Evolutionary conservation across 2,888 invertebrate genomes (phyloP).

Genomic region (Camponotus fellah): DNA sequence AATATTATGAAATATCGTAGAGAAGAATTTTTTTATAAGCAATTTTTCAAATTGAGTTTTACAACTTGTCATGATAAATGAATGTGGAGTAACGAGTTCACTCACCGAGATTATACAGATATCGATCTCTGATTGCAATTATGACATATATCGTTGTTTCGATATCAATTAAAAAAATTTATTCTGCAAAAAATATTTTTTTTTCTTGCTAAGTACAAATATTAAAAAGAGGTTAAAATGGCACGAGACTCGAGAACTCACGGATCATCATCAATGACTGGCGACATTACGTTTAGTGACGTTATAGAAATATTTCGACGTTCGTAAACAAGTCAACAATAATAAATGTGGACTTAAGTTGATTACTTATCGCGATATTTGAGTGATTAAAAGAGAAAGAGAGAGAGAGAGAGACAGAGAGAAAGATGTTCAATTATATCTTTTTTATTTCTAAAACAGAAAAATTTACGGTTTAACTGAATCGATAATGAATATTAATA

Average conservation of each 20-base stretch:
- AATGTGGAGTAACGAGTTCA: neutral
- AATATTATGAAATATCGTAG: neutral
- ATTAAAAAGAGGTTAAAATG: neutral
- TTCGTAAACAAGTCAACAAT: neutral
- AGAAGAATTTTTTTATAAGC: neutral
- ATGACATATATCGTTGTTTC: neutral
- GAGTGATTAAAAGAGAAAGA: neutral
- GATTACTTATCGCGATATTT: neutral
- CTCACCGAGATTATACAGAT: neutral
- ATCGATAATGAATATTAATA: no score
- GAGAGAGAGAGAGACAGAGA: no score
- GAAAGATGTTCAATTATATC: neutral
- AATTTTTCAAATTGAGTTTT: neutral
- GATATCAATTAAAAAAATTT: neutral
- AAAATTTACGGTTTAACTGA: neutral
- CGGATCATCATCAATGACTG: neutral
- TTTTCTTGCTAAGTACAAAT: neutral
- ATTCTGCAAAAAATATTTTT: neutral
- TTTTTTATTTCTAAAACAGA: neutral
- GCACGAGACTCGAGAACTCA: neutral
- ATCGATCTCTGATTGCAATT: conserved; percentile 10
- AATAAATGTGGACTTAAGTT: neutral
- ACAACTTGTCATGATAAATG: neutral
- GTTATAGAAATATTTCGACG: neutral
- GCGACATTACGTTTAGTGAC: neutral